Percentiles rank a stretch among this genome's conserved stretches.
Evolutionary conservation across 2,113 vertebrate species (phyloP).

Genomic region (Pelecanus crispus): DNA sequence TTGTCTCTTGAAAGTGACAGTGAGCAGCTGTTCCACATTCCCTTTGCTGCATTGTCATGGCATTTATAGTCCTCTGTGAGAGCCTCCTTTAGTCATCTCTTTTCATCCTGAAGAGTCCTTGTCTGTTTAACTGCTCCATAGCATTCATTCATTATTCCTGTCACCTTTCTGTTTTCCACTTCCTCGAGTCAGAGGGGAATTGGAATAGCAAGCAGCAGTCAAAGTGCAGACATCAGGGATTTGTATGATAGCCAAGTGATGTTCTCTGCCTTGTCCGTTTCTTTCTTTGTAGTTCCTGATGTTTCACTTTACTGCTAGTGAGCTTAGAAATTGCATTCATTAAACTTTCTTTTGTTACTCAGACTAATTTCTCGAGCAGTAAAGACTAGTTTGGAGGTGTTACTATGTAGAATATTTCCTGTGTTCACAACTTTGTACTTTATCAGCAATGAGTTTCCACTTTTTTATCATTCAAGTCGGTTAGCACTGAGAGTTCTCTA

Average conservation of each 20-base stretch:
- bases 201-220: neutral
- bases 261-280: neutral
- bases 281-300: neutral
- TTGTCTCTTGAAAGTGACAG: neutral
- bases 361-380: neutral
- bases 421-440: neutral
- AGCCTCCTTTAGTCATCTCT: neutral
- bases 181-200: neutral
- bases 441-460: neutral
- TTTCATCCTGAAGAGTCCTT: neutral
- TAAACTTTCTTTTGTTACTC: neutral
- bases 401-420: neutral
- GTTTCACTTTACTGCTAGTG: neutral
- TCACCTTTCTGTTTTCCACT: neutral
- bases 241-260: neutral
- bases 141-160: neutral
- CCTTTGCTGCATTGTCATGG: neutral
- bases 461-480: neutral
- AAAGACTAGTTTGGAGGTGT: neutral
- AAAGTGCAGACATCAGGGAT: neutral
- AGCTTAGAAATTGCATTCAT: neutral
- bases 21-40: neutral
- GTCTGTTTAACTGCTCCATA: neutral
- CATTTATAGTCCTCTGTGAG: neutral
- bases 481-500: neutral